Evolutionary conservation across 2,888 invertebrate species (phyloP).

Genomic region (Meta bourneti): DNA sequence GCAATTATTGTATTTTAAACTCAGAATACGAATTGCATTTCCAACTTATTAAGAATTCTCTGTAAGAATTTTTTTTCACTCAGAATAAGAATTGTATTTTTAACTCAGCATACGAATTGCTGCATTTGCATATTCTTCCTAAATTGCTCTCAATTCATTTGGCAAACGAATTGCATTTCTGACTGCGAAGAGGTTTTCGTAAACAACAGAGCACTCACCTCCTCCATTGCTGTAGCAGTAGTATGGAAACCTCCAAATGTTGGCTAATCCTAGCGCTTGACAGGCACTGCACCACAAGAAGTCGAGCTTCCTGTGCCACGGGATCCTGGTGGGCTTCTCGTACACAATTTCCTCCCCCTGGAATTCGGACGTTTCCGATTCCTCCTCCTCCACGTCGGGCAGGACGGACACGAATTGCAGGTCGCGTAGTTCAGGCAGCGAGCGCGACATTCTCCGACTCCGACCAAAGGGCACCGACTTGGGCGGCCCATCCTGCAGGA

Average conservation of each 20-base stretch:
- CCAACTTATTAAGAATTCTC: no score
- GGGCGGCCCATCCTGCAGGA: background rate
- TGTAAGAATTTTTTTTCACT: no score
- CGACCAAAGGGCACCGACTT: conserved; percentile 57
- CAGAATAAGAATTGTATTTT: no score
- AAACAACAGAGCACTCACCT: conserved; percentile 78
- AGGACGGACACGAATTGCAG: conserved; percentile 63
- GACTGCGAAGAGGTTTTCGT: no score
- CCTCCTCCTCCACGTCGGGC: conserved; percentile 69
- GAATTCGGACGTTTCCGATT: conserved; percentile 45
- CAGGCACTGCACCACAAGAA: conserved; percentile 94
- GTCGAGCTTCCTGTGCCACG: conserved; percentile 92
- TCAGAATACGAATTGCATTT: no score
- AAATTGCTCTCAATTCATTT: no score
- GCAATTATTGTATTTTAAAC: no score
- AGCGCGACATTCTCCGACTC: conserved; percentile 70
- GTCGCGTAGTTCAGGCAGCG: conserved; percentile 71
- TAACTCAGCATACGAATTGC: no score
- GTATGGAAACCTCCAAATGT: conserved; percentile 96
- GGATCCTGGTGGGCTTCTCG: conserved; percentile 33
- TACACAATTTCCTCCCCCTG: conserved; percentile 55
- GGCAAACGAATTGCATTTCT: no score
- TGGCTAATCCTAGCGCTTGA: conserved; percentile 93
- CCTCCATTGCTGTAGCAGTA: conserved; percentile 83
- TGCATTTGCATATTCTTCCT: no score